Conservation (phyloP, 2,113 vertebrate genomes). For the Onychostruthus taczanowskii region DNA sequence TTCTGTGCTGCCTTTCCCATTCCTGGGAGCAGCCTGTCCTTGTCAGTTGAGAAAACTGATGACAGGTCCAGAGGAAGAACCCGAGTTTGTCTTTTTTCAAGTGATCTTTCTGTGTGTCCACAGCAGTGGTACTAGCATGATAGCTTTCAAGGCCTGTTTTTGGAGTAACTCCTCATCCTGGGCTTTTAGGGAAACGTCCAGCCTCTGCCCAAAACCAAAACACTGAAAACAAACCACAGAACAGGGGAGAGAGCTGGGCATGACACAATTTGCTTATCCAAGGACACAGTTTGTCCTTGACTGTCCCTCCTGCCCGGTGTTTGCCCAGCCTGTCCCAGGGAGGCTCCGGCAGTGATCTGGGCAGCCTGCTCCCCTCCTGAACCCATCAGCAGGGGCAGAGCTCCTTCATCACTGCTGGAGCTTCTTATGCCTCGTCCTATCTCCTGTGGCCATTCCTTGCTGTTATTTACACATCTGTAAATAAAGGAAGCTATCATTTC, state of each 20-base stretch:
- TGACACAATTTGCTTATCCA: background rate
- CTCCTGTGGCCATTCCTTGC: background rate
- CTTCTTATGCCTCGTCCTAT: background rate
- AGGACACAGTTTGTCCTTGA: background rate
- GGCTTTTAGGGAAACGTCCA: background rate
- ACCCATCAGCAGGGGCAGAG: background rate
- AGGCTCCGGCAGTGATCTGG: background rate
- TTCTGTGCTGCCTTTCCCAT: background rate
- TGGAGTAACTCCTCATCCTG: background rate
- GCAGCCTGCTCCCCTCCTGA: background rate
- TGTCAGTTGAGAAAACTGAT: background rate
- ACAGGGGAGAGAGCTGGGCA: background rate
- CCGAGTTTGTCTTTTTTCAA: background rate
- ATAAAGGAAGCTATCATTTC: background rate
- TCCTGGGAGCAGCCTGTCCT: background rate
- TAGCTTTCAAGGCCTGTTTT: background rate
- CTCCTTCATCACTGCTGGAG: background rate
- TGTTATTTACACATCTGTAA: background rate
- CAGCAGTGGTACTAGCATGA: background rate
- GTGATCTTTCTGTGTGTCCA: background rate
- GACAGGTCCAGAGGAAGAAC: background rate
- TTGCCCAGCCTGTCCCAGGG: background rate
- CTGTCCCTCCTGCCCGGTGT: background rate
- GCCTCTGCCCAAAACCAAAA: background rate
- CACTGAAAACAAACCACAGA: background rate